Evolutionary conservation across 2,888 invertebrate genomes (phyloP), one percentile per base, ranked within the genome.

Genomic region (Leptodirus hochenwartii): DNA sequence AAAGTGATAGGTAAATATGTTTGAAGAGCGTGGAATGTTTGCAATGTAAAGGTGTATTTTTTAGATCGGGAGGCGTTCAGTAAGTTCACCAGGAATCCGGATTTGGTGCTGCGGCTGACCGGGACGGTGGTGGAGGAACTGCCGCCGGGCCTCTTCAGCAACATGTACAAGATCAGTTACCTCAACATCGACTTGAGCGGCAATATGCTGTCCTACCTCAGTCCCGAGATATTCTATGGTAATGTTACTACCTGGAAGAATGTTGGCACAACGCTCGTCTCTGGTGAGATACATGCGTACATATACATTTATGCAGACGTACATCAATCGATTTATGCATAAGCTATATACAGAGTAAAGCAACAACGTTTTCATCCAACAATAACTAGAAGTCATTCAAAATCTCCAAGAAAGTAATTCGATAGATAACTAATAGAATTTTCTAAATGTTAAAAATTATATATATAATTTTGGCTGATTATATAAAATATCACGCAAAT

Each of bases 231-330:
- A 37, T 77, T 88, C 51, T 87, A 87, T 53, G 79, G 80, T 15
- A 85, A 87, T 53, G 71, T 76, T 41, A 78, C 80, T 14, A 72
- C 74, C 43, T 85, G 85, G 85, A 84, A 84, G 54, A 73, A 76
- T 40, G 76, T 81, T 39, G 85, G 85, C 9, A 85, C 87, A 4
- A 78, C 81, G 47, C 66, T 84, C 49, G 71, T 87, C 32, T 73
- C 78, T 58, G 79, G 80, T 78, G 55, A 57, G 60, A 26, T 47
- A 10, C 9, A 12, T n/a, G n/a, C n/a, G n/a, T n/a, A n/a, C n/a
- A n/a, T n/a, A n/a, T n/a, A n/a, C n/a, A n/a, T n/a, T n/a, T n/a
- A n/a, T n/a, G n/a, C n/a, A n/a, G n/a, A n/a, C n/a, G n/a, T n/a
- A n/a, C n/a, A n/a, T n/a, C n/a, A n/a, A n/a, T n/a, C n/a, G n/a